Evolutionary conservation across 1,140 invertebrate species (phyloP), one percentile per base, ranked within the genome.

Genomic region (Hypsibius dujardini): DNA sequence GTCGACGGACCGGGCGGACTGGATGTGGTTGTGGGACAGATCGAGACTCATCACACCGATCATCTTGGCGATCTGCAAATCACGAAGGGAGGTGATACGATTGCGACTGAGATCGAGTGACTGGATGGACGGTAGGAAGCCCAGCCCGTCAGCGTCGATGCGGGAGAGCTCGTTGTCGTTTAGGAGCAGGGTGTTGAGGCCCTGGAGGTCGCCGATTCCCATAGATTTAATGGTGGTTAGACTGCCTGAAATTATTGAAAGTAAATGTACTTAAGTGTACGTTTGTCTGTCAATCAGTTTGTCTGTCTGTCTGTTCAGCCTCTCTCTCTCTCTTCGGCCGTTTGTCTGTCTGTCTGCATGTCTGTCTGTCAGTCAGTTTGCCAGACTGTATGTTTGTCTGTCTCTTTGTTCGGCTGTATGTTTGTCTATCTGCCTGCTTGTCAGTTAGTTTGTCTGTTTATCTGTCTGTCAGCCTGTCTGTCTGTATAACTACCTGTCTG

Each of bases 71-170:
- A 67, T 67, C 62, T 67, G 12, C 62, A 67, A 15, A 12, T 7
- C 12, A 7, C 42, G 12, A 12, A 67, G 62, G 12, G 12, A 15
- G 3, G 62, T 15, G 42, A 67, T 67, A 3, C 45, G 12, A 42
- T 67, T 67, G 62, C 45, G 12, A 45, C 62, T 67, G 12, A 67
- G 42, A 12, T 67, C 12, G 12, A 67, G 62, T 7, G 12, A 45
- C 42, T 67, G 62, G 3, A 67, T 42, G 12, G 62, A 12, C 62
- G 62, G 62, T 7, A 67, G 62, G 42, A 67, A 67, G 62, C 62
- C 62, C 62, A 67, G 42, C 12, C 12, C 42, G 62, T 12, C 62
- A 12, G 62, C 62, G 3, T 42, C 42, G 3, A 67, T 67, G 12
- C 42, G 12, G 12, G 62, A 15, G 12, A 67, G 7, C 12, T 67